Conservation (phyloP, 2,888 invertebrate species). For the Metalampra italica region DNA sequence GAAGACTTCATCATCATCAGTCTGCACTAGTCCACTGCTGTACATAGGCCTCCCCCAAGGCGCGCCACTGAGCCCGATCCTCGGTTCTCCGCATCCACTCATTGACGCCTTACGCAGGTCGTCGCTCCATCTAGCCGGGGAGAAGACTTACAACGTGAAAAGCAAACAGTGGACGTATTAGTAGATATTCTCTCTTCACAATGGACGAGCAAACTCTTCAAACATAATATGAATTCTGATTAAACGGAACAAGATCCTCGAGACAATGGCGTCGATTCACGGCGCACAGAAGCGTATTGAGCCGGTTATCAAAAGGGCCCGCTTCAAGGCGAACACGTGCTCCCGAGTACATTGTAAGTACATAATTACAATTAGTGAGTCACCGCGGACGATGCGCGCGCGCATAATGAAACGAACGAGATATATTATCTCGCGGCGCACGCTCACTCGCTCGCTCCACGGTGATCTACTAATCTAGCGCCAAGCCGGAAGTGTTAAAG, state of each 20-base stretch:
- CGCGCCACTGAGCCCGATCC: no score
- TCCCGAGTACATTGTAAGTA: constrained; percentile 40
- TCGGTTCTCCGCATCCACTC: no score
- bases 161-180: no score
- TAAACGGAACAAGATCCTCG: not conserved
- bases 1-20: no score
- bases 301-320: constrained; percentile 39
- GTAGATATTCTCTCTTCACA: no score
- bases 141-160: no score
- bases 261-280: constrained; percentile 12
- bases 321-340: constrained; percentile 54
- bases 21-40: no score
- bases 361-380: constrained; percentile 57
- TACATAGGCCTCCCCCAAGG: no score
- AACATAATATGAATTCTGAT: constrained; percentile 8
- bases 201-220: constrained; percentile 28
- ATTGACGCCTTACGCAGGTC: no score
- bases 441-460: not conserved
- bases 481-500: not conserved
- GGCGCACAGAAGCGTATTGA: constrained; percentile 38
- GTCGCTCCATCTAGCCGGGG: no score
- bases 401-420: constrained; percentile 15
- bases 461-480: not conserved
- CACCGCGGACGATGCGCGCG: constrained; percentile 40
- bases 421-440: constrained; percentile 26